Conservation (phyloP, 1,140 invertebrate species). For the Choristoneura fumiferana region DNA sequence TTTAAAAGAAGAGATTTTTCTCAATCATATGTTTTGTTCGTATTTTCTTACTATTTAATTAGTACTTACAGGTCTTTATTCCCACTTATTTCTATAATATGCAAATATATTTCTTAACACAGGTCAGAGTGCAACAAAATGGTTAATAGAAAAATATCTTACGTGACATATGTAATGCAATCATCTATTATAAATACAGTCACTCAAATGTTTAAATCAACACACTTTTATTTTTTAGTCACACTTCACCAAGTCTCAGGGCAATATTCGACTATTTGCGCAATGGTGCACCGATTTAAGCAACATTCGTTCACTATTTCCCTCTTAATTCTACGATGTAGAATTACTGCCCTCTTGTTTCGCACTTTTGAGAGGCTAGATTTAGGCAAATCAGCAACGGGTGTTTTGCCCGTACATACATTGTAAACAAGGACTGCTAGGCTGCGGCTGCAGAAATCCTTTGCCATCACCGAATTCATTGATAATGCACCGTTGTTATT, state of each 20-base stretch:
- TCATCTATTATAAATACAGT: no score
- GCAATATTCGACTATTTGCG: slow-evolving; percentile 58
- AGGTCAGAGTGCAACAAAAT: no score
- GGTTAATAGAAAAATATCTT: no score
- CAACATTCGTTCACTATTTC: slow-evolving; percentile 57
- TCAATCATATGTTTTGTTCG: no score
- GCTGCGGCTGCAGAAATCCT: slow-evolving; percentile 46
- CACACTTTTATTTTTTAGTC: no score
- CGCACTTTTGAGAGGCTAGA: slow-evolving; percentile 34
- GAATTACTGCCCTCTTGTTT: slow-evolving; percentile 43
- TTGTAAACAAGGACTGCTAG: slow-evolving; percentile 45
- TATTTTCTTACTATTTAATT: no score
- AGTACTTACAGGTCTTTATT: no score
- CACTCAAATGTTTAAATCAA: no score
- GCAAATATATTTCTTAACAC: no score
- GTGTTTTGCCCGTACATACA: slow-evolving; percentile 48
- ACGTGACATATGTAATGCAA: no score
- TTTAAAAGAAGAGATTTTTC: no score
- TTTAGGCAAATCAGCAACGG: slow-evolving; percentile 35
- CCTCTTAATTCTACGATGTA: slow-evolving; percentile 36
- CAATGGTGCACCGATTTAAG: slow-evolving; percentile 46
- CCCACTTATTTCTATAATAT: no score
- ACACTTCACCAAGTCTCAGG: slow-evolving; percentile 51
- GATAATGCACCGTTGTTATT: slow-evolving; percentile 32
- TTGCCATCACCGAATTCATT: slow-evolving; percentile 42